Evolutionary conservation across 2,888 invertebrate species (phyloP).

Genomic region (Aromia moschata): DNA sequence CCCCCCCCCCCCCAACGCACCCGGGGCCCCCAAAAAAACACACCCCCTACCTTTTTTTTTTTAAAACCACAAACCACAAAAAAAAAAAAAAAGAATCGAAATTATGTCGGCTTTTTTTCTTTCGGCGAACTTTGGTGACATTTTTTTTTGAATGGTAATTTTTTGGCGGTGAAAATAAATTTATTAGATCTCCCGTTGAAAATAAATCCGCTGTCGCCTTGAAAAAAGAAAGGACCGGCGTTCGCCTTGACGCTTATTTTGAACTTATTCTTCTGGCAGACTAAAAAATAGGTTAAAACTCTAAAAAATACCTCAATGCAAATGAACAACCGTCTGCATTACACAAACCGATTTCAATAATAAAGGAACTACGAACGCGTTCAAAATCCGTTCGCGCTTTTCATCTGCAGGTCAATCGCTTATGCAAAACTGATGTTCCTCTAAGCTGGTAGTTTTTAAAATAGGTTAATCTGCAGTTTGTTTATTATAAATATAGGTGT

Average conservation of each 20-base stretch:
- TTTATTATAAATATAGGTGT: not conserved
- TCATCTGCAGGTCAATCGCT: constrained; percentile 8
- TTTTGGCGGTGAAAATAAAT: too few species aligned
- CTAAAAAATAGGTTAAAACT: constrained; percentile 44
- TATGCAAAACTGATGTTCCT: constrained; percentile 4
- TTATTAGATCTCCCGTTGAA: not conserved
- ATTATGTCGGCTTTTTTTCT: too few species aligned
- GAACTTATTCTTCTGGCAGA: constrained; percentile 36
- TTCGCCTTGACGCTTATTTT: constrained; percentile 32
- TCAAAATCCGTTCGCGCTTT: constrained; percentile 9
- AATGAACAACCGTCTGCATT: constrained; percentile 38
- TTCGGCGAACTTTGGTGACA: too few species aligned
- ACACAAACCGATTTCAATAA: constrained; percentile 38
- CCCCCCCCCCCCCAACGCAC: too few species aligned
- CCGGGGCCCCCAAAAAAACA: too few species aligned
- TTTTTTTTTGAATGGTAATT: too few species aligned
- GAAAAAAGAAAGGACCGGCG: constrained; percentile 32
- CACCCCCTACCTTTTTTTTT: not conserved
- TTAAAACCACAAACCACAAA: not conserved
- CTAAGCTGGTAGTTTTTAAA: not conserved
- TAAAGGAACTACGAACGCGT: constrained; percentile 24
- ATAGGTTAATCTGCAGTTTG: constrained; percentile 3
- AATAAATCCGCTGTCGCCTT: constrained; percentile 17
- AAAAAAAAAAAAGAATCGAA: too few species aligned
- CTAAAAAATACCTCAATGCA: constrained; percentile 44